These are phyloP conservation scores for Anthopleura sola DNA, from an alignment of 64 coral and sea anemone species.

Conservation along the genomic window DNA sequence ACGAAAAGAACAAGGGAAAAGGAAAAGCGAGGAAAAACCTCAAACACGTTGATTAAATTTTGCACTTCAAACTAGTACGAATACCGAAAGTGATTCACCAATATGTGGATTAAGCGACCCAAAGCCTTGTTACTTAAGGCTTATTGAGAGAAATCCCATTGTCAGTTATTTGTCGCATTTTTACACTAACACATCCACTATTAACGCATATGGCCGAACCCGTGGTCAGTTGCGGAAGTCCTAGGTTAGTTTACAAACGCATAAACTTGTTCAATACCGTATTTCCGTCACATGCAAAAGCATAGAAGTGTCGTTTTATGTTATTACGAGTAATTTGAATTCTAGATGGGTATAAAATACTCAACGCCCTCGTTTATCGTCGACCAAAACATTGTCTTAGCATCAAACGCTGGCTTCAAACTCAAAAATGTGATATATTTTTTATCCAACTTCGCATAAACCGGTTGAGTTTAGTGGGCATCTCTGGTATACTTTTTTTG, in stretches of 20 bases:
- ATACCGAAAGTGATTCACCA: not conserved
- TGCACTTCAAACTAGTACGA: not conserved
- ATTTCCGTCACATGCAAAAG: not conserved
- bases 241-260: not conserved
- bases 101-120: not conserved
- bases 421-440: not conserved
- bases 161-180: not conserved
- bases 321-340: slow-evolving; percentile 10
- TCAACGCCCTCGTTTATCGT: not conserved
- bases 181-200: not conserved
- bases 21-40: not conserved
- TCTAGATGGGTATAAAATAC: slow-evolving; percentile 6
- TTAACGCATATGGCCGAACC: not conserved
- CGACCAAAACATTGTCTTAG: not conserved
- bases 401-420: not conserved
- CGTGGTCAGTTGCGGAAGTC: not conserved
- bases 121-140: not conserved
- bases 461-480: no score
- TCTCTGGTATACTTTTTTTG: no score
- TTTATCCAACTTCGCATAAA: no score
- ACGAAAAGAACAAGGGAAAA: not conserved
- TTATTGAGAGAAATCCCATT: not conserved
- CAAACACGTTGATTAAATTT: not conserved
- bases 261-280: not conserved
- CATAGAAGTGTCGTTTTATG: not conserved